A percentile compares a stretch with the other conserved stretches of the same genome.
Conservation (phyloP, 2,797 vertebrate species). For the Anguilla marmorata region DNA sequence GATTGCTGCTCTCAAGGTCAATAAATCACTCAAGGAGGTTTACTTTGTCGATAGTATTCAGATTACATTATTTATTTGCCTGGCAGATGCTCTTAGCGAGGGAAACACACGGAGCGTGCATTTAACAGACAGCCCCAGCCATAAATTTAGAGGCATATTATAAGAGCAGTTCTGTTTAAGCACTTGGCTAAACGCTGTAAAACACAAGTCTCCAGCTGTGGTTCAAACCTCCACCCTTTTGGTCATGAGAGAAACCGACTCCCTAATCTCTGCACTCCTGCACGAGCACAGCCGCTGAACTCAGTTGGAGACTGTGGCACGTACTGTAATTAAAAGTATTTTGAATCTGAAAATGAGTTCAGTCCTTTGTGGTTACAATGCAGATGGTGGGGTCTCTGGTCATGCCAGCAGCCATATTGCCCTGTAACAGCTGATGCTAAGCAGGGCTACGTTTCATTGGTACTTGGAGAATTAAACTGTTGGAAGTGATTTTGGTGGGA, state of each 20-base stretch:
- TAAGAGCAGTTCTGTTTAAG: background rate
- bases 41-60: background rate
- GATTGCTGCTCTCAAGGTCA: conserved; percentile 8
- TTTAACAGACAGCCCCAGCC: background rate
- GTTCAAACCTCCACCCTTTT: background rate
- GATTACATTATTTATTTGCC: background rate
- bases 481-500: background rate
- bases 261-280: background rate
- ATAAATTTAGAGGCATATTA: background rate
- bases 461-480: background rate
- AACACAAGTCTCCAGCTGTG: background rate
- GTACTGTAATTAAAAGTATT: background rate
- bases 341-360: background rate
- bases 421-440: background rate
- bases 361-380: background rate
- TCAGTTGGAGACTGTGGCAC: background rate
- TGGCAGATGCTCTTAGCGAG: background rate
- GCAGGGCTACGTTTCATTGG: background rate
- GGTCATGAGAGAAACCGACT: background rate
- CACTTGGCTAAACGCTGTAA: background rate
- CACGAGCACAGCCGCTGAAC: background rate
- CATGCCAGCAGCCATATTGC: background rate
- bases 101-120: background rate
- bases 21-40: background rate
- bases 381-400: background rate